Evolutionary conservation across 2,113 vertebrate genomes (phyloP), one percentile per base, ranked within the genome.

Genomic region (Corydoras maculifer): DNA sequence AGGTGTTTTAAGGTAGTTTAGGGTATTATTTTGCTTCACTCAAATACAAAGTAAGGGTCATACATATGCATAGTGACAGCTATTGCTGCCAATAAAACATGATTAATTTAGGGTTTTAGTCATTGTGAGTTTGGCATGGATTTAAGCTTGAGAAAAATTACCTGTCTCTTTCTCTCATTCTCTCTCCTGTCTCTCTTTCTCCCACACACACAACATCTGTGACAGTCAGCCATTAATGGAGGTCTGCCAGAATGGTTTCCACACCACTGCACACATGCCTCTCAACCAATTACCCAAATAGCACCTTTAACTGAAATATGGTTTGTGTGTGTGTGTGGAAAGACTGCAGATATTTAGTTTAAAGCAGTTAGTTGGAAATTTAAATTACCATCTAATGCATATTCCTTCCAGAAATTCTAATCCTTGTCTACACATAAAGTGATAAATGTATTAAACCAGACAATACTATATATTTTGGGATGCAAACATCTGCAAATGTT

Each of bases 221-320:
- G 82, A 82, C 85, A 87, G 88, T 84, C 84, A 87, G 87, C 85
- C 87, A 90, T 90, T 89, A 90, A 89, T 88, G 84, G 85, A 85
- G 80, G 79, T 75, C 87, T 86, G 87, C 89, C 35, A 43, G 35
- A 43, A 43, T 43, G 35, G 35, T 43, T 43, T 43, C 35, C 35
- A 43, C 35, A 43, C 35, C 35, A 43, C 35, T 43, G 35, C 35
- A 43, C 35, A 43, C 35, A 43, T 43, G 35, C 35, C 35, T 43
- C 35, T 43, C 35, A 43, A 43, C 35, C 35, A 43, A 43, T 43
- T 43, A 43, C 35, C 35, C 35, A 43, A 43, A 43, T 43, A 43
- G 35, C 35, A 43, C 35, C 35, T 43, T 43, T 4, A 43, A 43
- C 35, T 43, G 35, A 43, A 43, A 43, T 43, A 43, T 43, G 35